Evolutionary conservation across 2,888 invertebrate species (phyloP).

Genomic region (Pollenia amentaria): DNA sequence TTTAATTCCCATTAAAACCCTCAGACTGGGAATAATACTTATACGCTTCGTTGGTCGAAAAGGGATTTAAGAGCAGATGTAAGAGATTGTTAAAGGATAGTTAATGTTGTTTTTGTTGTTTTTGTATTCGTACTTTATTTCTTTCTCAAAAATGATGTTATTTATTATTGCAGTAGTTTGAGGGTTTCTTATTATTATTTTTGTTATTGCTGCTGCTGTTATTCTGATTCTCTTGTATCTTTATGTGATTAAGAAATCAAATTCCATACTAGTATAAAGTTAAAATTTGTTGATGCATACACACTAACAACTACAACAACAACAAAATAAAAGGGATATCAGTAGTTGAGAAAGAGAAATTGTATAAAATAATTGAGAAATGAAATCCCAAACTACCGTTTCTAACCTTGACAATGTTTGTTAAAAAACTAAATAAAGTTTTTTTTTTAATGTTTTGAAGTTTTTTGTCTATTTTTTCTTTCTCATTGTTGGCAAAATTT

Average conservation of each 20-base stretch:
- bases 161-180: not conserved
- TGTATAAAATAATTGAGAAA: constrained; percentile 40
- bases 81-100: too few relatives aligned
- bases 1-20: too few relatives aligned
- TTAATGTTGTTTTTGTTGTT: too few relatives aligned
- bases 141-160: too few relatives aligned
- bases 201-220: not conserved
- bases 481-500: not conserved
- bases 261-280: constrained; percentile 11
- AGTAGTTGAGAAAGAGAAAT: not conserved
- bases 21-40: too few relatives aligned
- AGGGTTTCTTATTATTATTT: not conserved
- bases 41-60: too few relatives aligned
- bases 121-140: too few relatives aligned
- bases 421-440: constrained; percentile 42
- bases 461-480: constrained; percentile 3
- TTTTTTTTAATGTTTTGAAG: constrained; percentile 27
- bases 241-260: constrained; percentile 57
- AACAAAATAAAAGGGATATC: not conserved
- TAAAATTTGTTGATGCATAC: constrained; percentile 35
- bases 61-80: too few relatives aligned
- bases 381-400: constrained; percentile 31
- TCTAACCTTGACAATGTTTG: constrained; percentile 65
- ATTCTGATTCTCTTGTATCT: not conserved
- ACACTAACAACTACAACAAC: constrained; percentile 8